Conservation (phyloP, 2,113 vertebrate genomes). For the Crotalus viridis region DNA sequence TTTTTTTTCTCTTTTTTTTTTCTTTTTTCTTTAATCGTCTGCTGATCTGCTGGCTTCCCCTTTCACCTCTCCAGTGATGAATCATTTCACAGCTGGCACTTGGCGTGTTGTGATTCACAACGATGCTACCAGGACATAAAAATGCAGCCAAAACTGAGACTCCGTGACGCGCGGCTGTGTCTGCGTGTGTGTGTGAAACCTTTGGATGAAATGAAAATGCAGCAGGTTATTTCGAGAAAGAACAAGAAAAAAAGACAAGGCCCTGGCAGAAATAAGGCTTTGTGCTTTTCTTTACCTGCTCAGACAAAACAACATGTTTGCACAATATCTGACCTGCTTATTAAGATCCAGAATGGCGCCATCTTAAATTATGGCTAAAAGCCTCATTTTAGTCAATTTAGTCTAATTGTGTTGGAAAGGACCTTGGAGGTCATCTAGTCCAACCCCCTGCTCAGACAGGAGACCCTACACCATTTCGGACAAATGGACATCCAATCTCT, state of each 20-base stretch:
- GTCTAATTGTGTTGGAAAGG: too few relatives aligned
- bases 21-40: background rate
- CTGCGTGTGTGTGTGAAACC: background rate
- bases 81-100: background rate
- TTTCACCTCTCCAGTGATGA: slow-evolving; percentile 45
- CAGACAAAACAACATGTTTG: background rate
- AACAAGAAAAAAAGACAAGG: too few relatives aligned
- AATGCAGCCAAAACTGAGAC: background rate
- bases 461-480: too few relatives aligned
- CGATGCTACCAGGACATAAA: background rate
- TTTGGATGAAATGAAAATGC: background rate
- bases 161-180: too few relatives aligned
- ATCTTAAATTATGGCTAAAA: background rate
- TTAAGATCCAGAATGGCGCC: background rate
- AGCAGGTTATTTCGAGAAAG: slow-evolving; percentile 13
- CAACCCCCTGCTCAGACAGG: too few relatives aligned
- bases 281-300: background rate
- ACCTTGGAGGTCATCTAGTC: too few relatives aligned
- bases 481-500: too few relatives aligned
- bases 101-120: slow-evolving; percentile 33
- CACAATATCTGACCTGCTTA: background rate
- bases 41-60: slow-evolving; percentile 41
- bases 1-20: accelerated
- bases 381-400: background rate
- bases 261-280: background rate